Conservation (phyloP, 2,113 vertebrate species). For the Megaptera novaeangliae region DNA sequence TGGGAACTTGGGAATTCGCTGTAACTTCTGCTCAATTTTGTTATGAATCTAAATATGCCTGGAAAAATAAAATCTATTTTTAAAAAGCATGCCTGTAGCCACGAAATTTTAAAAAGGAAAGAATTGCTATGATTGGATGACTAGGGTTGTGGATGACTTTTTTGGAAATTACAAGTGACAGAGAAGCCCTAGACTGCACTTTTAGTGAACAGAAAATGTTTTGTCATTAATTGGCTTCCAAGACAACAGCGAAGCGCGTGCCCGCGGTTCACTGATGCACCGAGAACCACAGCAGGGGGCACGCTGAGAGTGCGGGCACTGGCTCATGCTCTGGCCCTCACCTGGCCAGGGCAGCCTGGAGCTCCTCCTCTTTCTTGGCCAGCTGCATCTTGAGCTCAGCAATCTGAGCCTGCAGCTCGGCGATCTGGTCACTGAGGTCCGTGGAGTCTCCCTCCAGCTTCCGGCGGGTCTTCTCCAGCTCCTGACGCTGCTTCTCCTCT, state of each 20-base stretch:
- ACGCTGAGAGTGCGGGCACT: fast-evolving
- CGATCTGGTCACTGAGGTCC: conserved; percentile 93
- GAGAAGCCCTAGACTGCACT: background rate
- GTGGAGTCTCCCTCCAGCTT: conserved; percentile 96
- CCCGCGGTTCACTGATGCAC: background rate
- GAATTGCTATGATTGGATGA: background rate
- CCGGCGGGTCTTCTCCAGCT: conserved; percentile 96
- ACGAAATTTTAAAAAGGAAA: background rate
- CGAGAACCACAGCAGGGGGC: background rate
- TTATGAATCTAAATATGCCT: background rate
- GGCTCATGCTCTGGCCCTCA: conserved; percentile 63
- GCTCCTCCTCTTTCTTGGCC: conserved; percentile 97
- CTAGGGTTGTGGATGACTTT: background rate
- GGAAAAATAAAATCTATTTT: background rate
- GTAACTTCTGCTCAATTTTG: background rate
- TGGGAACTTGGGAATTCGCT: background rate
- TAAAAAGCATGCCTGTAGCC: background rate
- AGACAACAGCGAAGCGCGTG: fast-evolving
- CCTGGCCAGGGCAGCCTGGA: conserved; percentile 95
- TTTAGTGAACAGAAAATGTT: fast-evolving
- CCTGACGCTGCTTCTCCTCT: conserved; percentile 95
- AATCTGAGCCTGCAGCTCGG: conserved; percentile 97
- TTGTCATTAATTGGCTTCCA: background rate
- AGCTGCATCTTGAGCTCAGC: conserved; percentile 96
- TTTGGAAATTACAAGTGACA: background rate